Percentiles rank a stretch among this genome's conserved stretches.
These are phyloP conservation scores for Linnaemya vulpina DNA, from an alignment of 2,888 invertebrate genomes.

Conservation along the genomic window DNA sequence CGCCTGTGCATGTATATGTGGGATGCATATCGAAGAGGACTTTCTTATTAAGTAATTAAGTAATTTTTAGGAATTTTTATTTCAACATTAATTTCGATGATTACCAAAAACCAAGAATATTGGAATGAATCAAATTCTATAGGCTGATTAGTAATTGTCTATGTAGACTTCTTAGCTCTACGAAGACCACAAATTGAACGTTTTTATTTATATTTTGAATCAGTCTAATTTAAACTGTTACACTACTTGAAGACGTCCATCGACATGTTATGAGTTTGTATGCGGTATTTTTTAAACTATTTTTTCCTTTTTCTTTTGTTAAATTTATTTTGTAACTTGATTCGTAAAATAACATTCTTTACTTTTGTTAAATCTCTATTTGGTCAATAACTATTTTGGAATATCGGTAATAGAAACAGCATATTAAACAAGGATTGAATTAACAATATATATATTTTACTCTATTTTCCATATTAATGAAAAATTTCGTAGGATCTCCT, in stretches of 20 bases:
- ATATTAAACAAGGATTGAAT: constrained; percentile 24
- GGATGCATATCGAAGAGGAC: too few relatives aligned
- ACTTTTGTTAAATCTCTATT: background rate
- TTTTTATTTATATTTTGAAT: too few relatives aligned
- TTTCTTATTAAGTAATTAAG: too few relatives aligned
- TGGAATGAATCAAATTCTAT: too few relatives aligned
- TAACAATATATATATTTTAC: constrained; percentile 33
- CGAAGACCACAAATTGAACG: too few relatives aligned
- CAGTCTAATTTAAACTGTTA: too few relatives aligned
- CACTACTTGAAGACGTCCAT: background rate
- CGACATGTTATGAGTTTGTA: background rate
- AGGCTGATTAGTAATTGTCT: too few relatives aligned
- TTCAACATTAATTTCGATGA: too few relatives aligned
- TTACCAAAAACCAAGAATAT: too few relatives aligned
- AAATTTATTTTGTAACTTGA: background rate
- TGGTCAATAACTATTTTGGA: constrained; percentile 18
- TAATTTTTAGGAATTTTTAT: too few relatives aligned
- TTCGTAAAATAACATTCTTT: constrained; percentile 3
- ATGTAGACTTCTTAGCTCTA: too few relatives aligned
- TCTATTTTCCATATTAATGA: constrained; percentile 62
- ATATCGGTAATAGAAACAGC: constrained; percentile 5
- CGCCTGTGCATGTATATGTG: too few relatives aligned
- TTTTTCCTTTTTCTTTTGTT: constrained; percentile 13
- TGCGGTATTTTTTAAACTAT: background rate
- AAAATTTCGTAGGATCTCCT: constrained; percentile 28